phyloP scores from a whole-genome alignment of 2,888 invertebrate genomes.

The Sarcophaga caerulescens region DNA sequence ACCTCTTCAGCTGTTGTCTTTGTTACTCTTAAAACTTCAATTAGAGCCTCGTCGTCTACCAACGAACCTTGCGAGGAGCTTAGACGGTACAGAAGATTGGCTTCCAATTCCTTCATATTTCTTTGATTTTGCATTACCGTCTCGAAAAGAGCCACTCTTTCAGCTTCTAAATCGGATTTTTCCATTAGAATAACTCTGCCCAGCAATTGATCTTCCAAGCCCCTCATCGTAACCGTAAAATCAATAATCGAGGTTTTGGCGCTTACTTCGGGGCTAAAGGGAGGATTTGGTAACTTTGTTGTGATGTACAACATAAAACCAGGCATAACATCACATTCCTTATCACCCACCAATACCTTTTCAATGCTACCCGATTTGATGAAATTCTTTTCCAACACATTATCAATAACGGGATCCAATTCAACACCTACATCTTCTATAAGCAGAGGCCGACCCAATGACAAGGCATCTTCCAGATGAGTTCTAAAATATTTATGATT shows the following conservation, averaged over 20 bases:
- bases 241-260: conserved; percentile 98
- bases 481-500: conserved; percentile 98
- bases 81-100: conserved; percentile 93
- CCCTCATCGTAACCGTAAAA: conserved; percentile 98
- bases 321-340: conserved; percentile 98
- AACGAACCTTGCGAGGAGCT: conserved; percentile 96
- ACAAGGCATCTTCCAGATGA: conserved; percentile 93
- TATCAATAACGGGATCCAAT: conserved; percentile 97
- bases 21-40: conserved; percentile 92
- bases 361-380: conserved; percentile 98
- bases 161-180: conserved; percentile 96
- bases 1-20: conserved; percentile 96
- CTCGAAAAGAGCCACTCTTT: conserved; percentile 95
- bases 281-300: conserved; percentile 97
- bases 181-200: conserved; percentile 97
- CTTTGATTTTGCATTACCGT: conserved; percentile 98
- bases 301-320: conserved; percentile 98
- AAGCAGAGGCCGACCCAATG: conserved; percentile 92
- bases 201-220: conserved; percentile 96
- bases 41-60: conserved; percentile 97
- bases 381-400: conserved; percentile 98
- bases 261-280: conserved; percentile 97
- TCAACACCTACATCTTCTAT: conserved; percentile 98
- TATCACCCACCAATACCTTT: conserved; percentile 96
- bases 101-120: conserved; percentile 97